Conservation (phyloP, 2,797 vertebrate genomes). For the Euthynnus affinis region DNA sequence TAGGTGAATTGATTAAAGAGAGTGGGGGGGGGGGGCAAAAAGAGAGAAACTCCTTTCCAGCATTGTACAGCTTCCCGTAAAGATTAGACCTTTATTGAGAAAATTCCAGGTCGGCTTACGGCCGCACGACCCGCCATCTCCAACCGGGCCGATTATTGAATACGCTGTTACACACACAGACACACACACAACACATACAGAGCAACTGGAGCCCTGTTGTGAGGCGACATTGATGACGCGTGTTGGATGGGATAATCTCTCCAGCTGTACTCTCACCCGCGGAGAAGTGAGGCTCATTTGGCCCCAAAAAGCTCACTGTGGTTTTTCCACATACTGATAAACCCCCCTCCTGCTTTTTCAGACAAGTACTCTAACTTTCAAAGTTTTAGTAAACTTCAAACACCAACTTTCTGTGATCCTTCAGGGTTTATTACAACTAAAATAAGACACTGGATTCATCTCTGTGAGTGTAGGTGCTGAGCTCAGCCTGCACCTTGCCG, state of each 20-base stretch:
- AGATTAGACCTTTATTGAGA: conserved; percentile 91
- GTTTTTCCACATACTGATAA: conserved; percentile 56
- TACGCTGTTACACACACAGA: conserved; percentile 58
- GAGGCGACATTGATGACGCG: conserved; percentile 81
- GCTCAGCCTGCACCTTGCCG: neutral
- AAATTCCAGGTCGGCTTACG: conserved; percentile 92
- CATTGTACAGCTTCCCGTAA: conserved; percentile 79
- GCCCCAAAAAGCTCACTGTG: conserved; percentile 48
- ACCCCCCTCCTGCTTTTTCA: conserved; percentile 26
- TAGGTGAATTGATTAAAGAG: conserved; percentile 40
- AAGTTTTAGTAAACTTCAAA: neutral
- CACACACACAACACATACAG: conserved; percentile 55
- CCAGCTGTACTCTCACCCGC: conserved; percentile 77
- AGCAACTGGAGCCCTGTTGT: conserved; percentile 74
- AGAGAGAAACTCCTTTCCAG: conserved; percentile 50
- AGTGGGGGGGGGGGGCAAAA: neutral
- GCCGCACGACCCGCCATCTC: conserved; percentile 79
- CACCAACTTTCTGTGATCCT: neutral
- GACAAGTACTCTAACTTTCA: neutral
- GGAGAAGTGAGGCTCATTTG: conserved; percentile 72
- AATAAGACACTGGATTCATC: neutral
- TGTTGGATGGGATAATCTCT: conserved; percentile 82
- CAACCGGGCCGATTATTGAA: conserved; percentile 81
- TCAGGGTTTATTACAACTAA: neutral
- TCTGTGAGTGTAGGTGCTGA: neutral